These are phyloP conservation scores for Chrysochloris asiatica DNA, from an alignment of 2,113 vertebrate genomes.

Conservation along the genomic window DNA sequence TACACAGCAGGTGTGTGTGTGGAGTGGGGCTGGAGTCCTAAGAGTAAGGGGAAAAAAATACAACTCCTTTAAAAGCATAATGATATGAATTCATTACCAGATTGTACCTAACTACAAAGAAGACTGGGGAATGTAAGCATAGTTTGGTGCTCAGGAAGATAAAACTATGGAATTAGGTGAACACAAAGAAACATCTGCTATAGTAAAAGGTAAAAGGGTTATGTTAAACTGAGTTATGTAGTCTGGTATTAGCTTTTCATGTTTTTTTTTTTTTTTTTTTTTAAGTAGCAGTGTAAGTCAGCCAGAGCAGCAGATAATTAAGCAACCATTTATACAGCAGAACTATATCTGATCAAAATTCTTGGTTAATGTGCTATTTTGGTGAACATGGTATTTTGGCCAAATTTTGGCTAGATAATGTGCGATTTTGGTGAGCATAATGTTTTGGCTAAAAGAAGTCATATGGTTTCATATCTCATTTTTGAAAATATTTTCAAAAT, in stretches of 20 bases:
- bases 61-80: too few relatives aligned
- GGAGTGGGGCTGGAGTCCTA: too few relatives aligned
- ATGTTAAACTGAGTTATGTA: not conserved
- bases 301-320: not conserved
- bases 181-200: not conserved
- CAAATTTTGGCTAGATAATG: not conserved
- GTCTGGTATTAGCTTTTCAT: not conserved
- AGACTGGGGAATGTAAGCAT: not conserved
- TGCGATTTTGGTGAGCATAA: too few relatives aligned
- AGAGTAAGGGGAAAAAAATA: too few relatives aligned
- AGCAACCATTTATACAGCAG: not conserved
- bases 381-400: not conserved
- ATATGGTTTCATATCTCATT: conserved; percentile 33
- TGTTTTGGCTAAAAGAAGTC: too few relatives aligned
- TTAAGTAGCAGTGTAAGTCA: not conserved
- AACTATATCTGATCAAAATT: not conserved
- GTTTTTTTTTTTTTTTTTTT: not conserved
- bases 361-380: not conserved
- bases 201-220: not conserved
- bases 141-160: not conserved
- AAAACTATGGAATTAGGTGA: not conserved
- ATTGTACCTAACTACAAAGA: not conserved
- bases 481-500: conserved; percentile 53
- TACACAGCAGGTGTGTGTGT: too few relatives aligned
- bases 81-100: rapidly evolving